These are phyloP conservation scores for Eristalis intricaria DNA, from an alignment of 2,888 invertebrate genomes.

Conservation along the genomic window DNA sequence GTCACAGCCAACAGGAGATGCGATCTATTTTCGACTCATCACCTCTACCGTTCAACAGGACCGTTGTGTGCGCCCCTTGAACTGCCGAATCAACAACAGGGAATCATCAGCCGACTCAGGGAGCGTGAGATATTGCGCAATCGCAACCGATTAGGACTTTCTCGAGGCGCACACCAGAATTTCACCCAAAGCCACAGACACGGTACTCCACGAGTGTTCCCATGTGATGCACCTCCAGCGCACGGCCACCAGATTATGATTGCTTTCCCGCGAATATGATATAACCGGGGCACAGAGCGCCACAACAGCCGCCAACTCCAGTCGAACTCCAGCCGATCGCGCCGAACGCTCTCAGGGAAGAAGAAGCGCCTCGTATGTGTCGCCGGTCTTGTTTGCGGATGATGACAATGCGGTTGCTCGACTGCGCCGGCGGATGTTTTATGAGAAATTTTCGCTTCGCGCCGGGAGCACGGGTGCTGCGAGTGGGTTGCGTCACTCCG, in stretches of 20 bases:
- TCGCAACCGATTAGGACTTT: constrained; percentile 39
- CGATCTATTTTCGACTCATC: constrained; percentile 43
- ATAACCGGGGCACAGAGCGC: constrained; percentile 58
- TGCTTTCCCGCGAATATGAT: constrained; percentile 69
- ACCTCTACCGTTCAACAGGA: background rate
- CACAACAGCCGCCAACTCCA: background rate
- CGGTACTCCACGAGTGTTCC: constrained; percentile 32
- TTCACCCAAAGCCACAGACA: constrained; percentile 42
- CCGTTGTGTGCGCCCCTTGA: background rate
- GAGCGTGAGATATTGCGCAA: constrained; percentile 51
- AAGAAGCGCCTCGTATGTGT: constrained; percentile 57
- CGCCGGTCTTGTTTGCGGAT: constrained; percentile 58
- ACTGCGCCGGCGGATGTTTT: constrained; percentile 20
- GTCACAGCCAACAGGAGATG: too few species aligned
- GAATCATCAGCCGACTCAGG: background rate
- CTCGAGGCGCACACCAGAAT: constrained; percentile 39
- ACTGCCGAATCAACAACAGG: constrained; percentile 9
- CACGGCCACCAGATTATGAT: constrained; percentile 40
- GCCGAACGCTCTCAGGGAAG: constrained; percentile 59
- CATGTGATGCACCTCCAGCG: constrained; percentile 56
- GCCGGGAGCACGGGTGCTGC: constrained; percentile 22
- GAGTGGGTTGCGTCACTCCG: constrained; percentile 40
- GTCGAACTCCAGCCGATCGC: background rate
- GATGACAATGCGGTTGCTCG: constrained; percentile 57
- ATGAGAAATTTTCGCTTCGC: constrained; percentile 32